A percentile compares a stretch with the other conserved stretches of the same genome.
phyloP scores from a whole-genome alignment of 1,140 invertebrate species.

The Pogonus chalceus region DNA sequence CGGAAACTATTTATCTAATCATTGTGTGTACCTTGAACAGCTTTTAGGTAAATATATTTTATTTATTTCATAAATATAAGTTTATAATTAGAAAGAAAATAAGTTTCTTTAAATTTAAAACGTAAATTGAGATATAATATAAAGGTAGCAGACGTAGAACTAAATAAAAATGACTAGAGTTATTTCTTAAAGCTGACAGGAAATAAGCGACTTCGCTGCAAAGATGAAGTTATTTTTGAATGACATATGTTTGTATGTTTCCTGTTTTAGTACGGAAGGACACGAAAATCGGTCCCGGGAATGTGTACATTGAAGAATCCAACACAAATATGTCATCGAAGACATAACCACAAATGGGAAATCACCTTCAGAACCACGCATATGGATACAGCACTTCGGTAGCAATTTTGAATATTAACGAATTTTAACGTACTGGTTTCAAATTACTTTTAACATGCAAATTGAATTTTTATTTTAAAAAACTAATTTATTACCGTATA shows the following conservation, averaged over 20 bases:
- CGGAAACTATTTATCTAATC: slow-evolving; percentile 26
- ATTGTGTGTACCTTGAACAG: slow-evolving; percentile 32
- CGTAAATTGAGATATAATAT: no score
- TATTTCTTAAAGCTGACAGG: slow-evolving; percentile 21
- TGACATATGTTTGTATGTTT: slow-evolving; percentile 17
- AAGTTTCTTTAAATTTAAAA: neutral
- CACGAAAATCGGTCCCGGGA: slow-evolving; percentile 33
- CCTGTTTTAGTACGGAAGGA: slow-evolving; percentile 30
- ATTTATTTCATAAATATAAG: neutral
- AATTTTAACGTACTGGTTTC: no score
- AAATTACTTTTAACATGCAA: no score
- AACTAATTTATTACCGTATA: no score
- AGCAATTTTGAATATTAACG: no score
- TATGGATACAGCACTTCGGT: neutral
- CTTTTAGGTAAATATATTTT: slow-evolving; percentile 20
- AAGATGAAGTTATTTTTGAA: slow-evolving; percentile 17
- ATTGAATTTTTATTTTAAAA: no score
- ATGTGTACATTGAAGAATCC: slow-evolving; percentile 40
- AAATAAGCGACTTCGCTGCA: slow-evolving; percentile 8
- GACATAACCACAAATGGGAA: slow-evolving; percentile 6
- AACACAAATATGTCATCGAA: slow-evolving; percentile 11
- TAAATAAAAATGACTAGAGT: no score
- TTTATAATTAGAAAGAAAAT: neutral
- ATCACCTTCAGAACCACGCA: slow-evolving; percentile 11
- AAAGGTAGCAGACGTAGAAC: no score